phyloP scores from a whole-genome alignment of 2,797 vertebrate species.

The Syngnathus acus region DNA sequence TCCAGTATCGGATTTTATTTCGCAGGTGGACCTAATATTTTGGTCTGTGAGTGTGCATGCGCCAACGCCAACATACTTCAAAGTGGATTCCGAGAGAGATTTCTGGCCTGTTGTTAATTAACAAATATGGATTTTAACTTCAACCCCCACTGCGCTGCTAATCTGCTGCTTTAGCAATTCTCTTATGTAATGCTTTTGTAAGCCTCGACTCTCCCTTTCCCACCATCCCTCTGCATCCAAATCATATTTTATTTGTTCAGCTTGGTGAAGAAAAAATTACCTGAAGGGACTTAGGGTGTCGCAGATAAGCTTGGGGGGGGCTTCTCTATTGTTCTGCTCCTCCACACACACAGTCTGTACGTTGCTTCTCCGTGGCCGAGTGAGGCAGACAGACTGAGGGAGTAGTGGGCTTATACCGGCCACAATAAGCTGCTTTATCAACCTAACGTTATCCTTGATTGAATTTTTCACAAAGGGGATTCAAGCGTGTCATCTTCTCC shows the following conservation, averaged over 20 bases:
- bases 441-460: constrained; percentile 7
- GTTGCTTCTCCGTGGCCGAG: constrained; percentile 46
- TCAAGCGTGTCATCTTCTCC: neutral
- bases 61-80: constrained; percentile 8
- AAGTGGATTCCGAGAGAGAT: constrained; percentile 12
- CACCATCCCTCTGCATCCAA: constrained; percentile 14
- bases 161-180: constrained; percentile 23
- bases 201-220: constrained; percentile 5
- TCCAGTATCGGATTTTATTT: neutral
- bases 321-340: constrained; percentile 53
- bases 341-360: constrained; percentile 42
- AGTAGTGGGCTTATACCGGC: constrained; percentile 19
- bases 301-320: constrained; percentile 23
- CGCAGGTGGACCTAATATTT: neutral
- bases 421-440: constrained; percentile 21
- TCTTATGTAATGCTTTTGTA: constrained; percentile 29
- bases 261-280: constrained; percentile 27
- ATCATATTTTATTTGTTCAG: constrained; percentile 26
- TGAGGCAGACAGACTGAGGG: constrained; percentile 21
- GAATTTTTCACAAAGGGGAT: constrained; percentile 6
- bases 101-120: constrained; percentile 19
- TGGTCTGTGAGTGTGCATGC: neutral
- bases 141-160: constrained; percentile 14
- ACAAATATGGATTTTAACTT: constrained; percentile 30
- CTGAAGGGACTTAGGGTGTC: constrained; percentile 30